These are phyloP conservation scores for Araneus ventricosus DNA, from an alignment of 1,140 invertebrate genomes.

Conservation along the genomic window DNA sequence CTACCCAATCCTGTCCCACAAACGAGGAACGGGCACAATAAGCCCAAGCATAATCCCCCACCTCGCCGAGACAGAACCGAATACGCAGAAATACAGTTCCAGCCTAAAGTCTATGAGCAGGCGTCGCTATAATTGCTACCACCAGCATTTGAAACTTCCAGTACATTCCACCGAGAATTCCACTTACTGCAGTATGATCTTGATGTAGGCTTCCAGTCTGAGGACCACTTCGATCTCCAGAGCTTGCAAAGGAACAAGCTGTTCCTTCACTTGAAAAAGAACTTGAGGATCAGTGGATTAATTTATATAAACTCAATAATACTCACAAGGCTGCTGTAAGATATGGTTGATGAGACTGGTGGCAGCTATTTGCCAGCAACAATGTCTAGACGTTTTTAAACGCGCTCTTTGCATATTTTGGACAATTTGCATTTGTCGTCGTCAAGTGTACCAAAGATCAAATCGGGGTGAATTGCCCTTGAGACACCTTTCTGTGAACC, in stretches of 20 bases:
- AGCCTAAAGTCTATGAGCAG: slow-evolving; percentile 70
- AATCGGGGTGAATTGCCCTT: not conserved
- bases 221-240: not conserved
- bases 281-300: not conserved
- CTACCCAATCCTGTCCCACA: slow-evolving; percentile 59
- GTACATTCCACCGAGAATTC: slow-evolving; percentile 20
- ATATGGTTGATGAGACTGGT: not conserved
- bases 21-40: slow-evolving; percentile 55
- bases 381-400: not conserved
- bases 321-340: not conserved
- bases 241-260: not conserved
- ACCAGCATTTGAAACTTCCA: not conserved
- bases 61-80: slow-evolving; percentile 62
- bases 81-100: slow-evolving; percentile 74
- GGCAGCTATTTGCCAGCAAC: not conserved
- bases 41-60: slow-evolving; percentile 11
- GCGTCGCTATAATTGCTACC: slow-evolving; percentile 53
- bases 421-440: not conserved
- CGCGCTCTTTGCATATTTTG: no score
- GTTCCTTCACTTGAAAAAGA: not conserved
- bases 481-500: not conserved
- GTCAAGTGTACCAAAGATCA: slow-evolving; percentile 22
- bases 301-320: not conserved
- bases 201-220: not conserved
- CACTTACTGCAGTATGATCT: not conserved